Evolutionary conservation across 2,888 invertebrate species (phyloP).

Genomic region (Clitarchus hookeri): DNA sequence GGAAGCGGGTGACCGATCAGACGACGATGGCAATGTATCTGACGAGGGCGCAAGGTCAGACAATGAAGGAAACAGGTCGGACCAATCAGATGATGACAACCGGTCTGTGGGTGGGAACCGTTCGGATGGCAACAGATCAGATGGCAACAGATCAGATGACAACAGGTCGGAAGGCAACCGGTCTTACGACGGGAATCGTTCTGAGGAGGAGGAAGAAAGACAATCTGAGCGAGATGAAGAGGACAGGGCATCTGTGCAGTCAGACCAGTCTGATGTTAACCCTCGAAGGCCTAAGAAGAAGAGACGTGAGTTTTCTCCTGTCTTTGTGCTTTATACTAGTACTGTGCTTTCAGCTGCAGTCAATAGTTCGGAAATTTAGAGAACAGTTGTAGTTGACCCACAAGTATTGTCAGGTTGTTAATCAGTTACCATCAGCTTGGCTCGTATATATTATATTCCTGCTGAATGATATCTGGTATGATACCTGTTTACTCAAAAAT

Average conservation of each 20-base stretch:
- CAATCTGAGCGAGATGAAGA: slow-evolving; percentile 30
- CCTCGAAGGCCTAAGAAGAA: slow-evolving; percentile 12
- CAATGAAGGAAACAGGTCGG: background rate
- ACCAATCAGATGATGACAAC: slow-evolving; percentile 48
- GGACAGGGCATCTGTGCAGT: slow-evolving; percentile 12
- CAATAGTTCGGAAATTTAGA: no score
- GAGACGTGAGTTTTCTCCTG: background rate
- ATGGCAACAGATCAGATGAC: slow-evolving; percentile 24
- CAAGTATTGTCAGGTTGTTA: no score
- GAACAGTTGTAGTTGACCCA: no score
- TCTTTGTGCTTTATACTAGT: background rate
- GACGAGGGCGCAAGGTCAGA: slow-evolving; percentile 40
- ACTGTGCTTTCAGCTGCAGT: no score
- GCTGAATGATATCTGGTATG: no score
- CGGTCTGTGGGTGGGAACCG: slow-evolving; percentile 48
- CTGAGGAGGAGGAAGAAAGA: slow-evolving; percentile 25
- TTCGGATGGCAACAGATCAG: slow-evolving; percentile 25
- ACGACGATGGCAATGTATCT: slow-evolving; percentile 53
- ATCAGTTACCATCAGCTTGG: no score
- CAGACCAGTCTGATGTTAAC: slow-evolving; percentile 32
- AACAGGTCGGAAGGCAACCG: slow-evolving; percentile 23
- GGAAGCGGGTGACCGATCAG: slow-evolving; percentile 49
- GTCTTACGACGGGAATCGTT: slow-evolving; percentile 29
- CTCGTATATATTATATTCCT: no score
- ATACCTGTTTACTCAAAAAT: no score